Conservation (phyloP, 2,888 invertebrate species). For the Portevinia maculata region DNA sequence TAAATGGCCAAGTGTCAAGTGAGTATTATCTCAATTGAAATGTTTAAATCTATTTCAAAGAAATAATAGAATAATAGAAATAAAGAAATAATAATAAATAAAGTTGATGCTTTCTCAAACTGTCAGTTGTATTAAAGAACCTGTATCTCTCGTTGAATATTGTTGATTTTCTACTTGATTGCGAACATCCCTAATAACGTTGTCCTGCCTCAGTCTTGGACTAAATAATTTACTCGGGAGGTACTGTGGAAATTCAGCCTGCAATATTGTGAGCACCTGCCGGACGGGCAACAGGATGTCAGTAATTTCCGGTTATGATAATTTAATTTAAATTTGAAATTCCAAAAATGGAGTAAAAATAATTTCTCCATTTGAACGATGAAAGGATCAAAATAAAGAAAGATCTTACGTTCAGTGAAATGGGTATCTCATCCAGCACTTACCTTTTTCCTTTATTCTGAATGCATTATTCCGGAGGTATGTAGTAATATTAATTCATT, state of each 20-base stretch:
- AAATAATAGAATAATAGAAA: too few species aligned
- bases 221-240: too few species aligned
- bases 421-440: constrained; percentile 23
- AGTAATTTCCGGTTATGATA: constrained; percentile 15
- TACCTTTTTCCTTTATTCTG: constrained; percentile 3
- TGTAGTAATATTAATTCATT: constrained; percentile 32
- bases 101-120: not conserved
- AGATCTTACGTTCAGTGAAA: constrained; percentile 32
- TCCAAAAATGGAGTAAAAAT: constrained; percentile 24
- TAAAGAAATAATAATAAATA: too few species aligned
- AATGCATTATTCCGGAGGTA: constrained; percentile 26
- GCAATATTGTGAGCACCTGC: constrained; percentile 16
- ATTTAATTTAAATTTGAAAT: constrained; percentile 57
- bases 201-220: constrained; percentile 13
- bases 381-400: constrained; percentile 56
- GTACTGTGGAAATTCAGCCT: too few species aligned
- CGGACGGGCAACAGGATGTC: constrained; percentile 18
- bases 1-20: constrained; percentile 84
- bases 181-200: constrained; percentile 53
- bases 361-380: constrained; percentile 47
- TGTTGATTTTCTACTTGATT: constrained; percentile 29
- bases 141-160: not conserved
- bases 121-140: not conserved
- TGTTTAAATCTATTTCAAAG: constrained; percentile 51
- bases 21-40: constrained; percentile 77